Base-by-base conservation (phyloP, 1,140 invertebrate genomes). In the Bombus impatiens region DNA sequence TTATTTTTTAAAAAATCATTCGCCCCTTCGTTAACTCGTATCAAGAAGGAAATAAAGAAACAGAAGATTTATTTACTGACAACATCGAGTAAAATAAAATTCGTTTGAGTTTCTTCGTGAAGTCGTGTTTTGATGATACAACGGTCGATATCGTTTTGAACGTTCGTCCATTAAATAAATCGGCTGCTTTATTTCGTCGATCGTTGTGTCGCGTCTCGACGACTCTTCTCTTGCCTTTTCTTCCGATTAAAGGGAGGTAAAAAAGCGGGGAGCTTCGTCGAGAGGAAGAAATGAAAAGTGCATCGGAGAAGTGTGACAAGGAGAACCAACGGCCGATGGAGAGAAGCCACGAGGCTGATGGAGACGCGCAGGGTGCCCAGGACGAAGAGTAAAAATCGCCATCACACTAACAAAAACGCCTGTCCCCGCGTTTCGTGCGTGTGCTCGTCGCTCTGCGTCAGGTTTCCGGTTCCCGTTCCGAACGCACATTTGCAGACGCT, bases 331-430 rank as follows among this genome's bases (percentile, higher is more conserved):
- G 86, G 68, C 91, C 91, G 70, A 86, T 77, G 76, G 88, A 86
- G 53, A 53, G 67, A 42, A 32, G 71, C 74, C 84, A 88, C 37
- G 42, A 80, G 59, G 77, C 47, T 32, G 86, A 90, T 35, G 82
- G 85, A 42, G 72, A 75, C 74, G 77, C 82, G 67, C 77, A 86
- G 59, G 78, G 85, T 80, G 68, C 78, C 12, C 86, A 90, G 68
- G 92, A 93, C 88, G 89, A 93, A 93, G 92, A 94, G 93, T 91
- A 92, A 91, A 89, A 84, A 92, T 82, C 77, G 18, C 78, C 65
- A 82, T 59, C 59, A 82, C 71, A 85, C 78, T 92, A 89, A 82
- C 88, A 87, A 80, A 86, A 89, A 71, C 68, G 72, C 78, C 88
- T 87, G 89, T 71, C 82, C 75, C 87, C 88, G 90, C 44, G 77